Percentiles rank a stretch among this genome's conserved stretches.
Evolutionary conservation across 2,797 vertebrate species (phyloP).

Genomic region (Pseudochaenichthys georgianus): DNA sequence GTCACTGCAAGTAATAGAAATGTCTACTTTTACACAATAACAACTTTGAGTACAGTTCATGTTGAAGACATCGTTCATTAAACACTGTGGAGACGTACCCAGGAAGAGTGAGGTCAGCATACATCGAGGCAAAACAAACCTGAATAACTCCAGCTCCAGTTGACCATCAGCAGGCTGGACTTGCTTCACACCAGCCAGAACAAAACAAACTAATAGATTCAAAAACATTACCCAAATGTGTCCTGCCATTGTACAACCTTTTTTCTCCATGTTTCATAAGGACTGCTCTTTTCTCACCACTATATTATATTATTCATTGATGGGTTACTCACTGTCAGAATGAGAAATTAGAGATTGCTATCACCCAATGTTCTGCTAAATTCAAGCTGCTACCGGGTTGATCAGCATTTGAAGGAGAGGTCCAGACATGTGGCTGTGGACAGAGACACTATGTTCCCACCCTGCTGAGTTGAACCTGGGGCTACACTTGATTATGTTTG

Average conservation of each 20-base stretch:
- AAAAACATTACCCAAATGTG: constrained; percentile 34
- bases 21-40: constrained; percentile 31
- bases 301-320: constrained; percentile 56
- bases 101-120: constrained; percentile 25
- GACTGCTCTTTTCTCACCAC: constrained; percentile 39
- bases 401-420: constrained; percentile 8
- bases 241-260: constrained; percentile 34
- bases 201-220: constrained; percentile 42
- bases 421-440: constrained; percentile 1
- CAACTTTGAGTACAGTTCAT: not conserved
- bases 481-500: constrained; percentile 50
- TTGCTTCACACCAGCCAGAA: constrained; percentile 42
- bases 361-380: constrained; percentile 1
- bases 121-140: constrained; percentile 21
- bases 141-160: constrained; percentile 25
- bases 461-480: constrained; percentile 14
- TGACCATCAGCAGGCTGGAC: constrained; percentile 44
- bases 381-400: constrained; percentile 11
- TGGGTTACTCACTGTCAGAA: constrained; percentile 28
- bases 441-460: not conserved
- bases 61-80: not conserved
- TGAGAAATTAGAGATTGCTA: constrained; percentile 12
- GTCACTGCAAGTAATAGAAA: not conserved
- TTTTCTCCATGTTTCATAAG: constrained; percentile 33
- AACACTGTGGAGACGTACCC: constrained; percentile 67